Base-by-base conservation (phyloP, 2,888 invertebrate genomes). In the Pollenia labialis region DNA sequence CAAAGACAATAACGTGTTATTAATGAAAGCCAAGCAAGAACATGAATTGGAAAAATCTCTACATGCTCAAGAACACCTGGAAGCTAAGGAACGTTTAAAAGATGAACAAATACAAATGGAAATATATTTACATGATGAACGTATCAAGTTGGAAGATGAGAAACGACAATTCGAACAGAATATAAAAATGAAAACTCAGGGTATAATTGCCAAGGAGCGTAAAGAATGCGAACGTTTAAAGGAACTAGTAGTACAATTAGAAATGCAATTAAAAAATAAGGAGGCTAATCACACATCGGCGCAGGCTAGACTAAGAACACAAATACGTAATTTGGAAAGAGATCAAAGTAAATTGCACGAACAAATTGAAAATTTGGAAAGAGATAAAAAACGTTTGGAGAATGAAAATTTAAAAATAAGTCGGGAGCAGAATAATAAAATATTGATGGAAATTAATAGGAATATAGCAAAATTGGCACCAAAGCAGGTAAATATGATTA, bases 381-480 rank as follows among this genome's bases (percentile, higher is more conserved):
- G 95, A 89, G 95, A 95, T 90, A 96, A 96, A 90, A 94, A 95
- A 86, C 94, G 95, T 90, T 93, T 96, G 75, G 94, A 95, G 86
- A 95, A 95, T 64, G 94, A 94, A 81, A 95, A 95, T 91, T 93
- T 95, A 87, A 94, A 95, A 72, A 93, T 95, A 11, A 91, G 94
- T 85, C 92, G 95, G 83, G 93, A 95, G 58, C 94, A 95, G n/a
- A 97, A 96, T 88, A 95, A 96, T 48, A 96, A 96, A 94, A 95
- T 96, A 92, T 94, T 97, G 86, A 95, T 96, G 90, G 95, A 96
- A 92, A 97, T 97, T 48, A 97, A 96, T 91, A 95, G 95, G 85
- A 95, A 95, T 88, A 92, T 95, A 60, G 94, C 94, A 0, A 94
- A 94, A 87, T 89, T 95, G 58, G 91, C 91, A 7, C 91, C 92